These are phyloP conservation scores for Proteles cristata DNA, from an alignment of 2,113 vertebrate species.

Conservation along the genomic window DNA sequence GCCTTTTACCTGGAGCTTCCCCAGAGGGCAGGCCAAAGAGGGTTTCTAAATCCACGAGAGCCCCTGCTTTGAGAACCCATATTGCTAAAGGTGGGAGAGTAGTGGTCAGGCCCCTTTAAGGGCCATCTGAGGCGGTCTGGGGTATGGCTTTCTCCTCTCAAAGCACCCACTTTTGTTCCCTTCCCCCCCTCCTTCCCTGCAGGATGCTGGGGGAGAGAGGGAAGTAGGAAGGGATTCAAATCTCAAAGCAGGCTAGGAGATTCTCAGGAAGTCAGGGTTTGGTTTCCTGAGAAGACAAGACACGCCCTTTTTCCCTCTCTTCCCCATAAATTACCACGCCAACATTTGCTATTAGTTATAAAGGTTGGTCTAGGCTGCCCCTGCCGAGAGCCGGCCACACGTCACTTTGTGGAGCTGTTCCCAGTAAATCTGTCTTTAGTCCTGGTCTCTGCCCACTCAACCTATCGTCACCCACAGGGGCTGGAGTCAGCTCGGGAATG, in stretches of 20 bases:
- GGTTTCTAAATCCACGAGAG: not conserved
- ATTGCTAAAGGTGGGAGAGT: not conserved
- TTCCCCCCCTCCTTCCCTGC: not conserved
- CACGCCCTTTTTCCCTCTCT: not conserved
- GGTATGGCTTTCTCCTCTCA: not conserved
- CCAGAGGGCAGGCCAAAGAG: not conserved
- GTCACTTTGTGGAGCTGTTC: not conserved
- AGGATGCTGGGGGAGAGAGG: not conserved
- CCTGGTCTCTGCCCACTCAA: not conserved
- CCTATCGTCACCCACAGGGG: not conserved
- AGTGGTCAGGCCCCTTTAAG: not conserved
- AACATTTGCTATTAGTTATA: not conserved
- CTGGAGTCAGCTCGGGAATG: not conserved
- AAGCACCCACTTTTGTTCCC: not conserved
- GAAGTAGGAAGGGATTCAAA: not conserved
- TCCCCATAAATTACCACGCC: not conserved
- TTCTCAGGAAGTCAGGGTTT: not conserved
- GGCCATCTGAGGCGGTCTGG: not conserved
- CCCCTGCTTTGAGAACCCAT: not conserved
- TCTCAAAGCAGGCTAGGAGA: not conserved
- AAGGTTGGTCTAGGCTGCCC: not conserved
- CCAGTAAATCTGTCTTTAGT: not conserved
- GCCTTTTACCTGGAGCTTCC: not conserved
- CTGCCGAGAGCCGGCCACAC: not conserved
- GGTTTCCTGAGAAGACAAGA: slow-evolving; percentile 30